Base-by-base conservation (phyloP, 2,113 vertebrate genomes). In the Myotis lucifugus region DNA sequence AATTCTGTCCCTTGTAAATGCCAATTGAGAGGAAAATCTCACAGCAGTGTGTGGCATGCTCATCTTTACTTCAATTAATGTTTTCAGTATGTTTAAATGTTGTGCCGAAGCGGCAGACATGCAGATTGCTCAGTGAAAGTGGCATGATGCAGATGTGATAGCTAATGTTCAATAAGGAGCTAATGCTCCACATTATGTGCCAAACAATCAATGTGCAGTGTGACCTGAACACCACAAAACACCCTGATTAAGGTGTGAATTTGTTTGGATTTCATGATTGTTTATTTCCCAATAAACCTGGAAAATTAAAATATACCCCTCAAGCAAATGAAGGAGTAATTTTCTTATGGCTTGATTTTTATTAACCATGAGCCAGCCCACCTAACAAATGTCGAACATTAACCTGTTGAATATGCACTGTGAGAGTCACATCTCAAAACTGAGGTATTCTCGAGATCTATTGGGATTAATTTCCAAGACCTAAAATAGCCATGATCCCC, bases 371-470 rank as follows among this genome's bases (percentile, higher is more conserved):
- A 91, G 37, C 34, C 42, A 88, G 5, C 17, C 34, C 17, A 69
- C 9, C 17, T 77, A 90, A 74, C 27, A 94, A 94, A 83, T 79
- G 42, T 85, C 34, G 37, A 83, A 96, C 42, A 78, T 29, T 69
- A 92, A 32, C 70, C 72, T 85, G 50, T 77, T 92, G 73, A 94
- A 34, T 77, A 88, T 46, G 64, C 59, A 67, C 48, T 52, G 17
- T 82, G 73, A 95, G 50, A 96, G 37, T 72, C 15, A 74, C 4
- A 54, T 85, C 46, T 85, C 46, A 83, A 95, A 88, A 54, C 25
- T 34, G 34, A 95, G 54, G 54, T 74, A 82, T 64, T 92, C 40
- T 92, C 0, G 42, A 85, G 40, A 52, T 64, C 73, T 85, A 23
- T 64, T 37, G 78, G 42, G 48, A 83, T 78, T 91, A 48, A 93